A percentile compares a stretch with the other conserved stretches of the same genome.
These are phyloP conservation scores for Leuciscus waleckii DNA, from an alignment of 2,797 vertebrate species.

Conservation along the genomic window DNA sequence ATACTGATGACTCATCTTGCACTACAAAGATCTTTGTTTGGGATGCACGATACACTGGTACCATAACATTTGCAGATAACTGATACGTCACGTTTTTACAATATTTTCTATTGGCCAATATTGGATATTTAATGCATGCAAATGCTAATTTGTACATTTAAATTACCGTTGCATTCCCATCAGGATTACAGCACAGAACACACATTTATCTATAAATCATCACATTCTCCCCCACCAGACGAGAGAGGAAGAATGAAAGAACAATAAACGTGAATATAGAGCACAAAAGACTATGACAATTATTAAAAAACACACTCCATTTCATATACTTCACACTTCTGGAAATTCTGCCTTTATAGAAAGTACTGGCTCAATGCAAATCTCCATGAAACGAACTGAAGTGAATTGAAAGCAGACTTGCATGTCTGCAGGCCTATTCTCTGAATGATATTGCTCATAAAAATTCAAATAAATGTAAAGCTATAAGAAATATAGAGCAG, in stretches of 20 bases:
- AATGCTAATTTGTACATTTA: background rate
- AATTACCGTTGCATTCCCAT: background rate
- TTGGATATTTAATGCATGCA: background rate
- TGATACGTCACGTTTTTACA: background rate
- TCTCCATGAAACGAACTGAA: constrained; percentile 38
- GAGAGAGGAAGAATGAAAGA: background rate
- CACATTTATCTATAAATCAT: background rate
- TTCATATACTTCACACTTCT: constrained; percentile 10
- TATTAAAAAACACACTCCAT: constrained; percentile 10
- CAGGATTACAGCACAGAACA: background rate
- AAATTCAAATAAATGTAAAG: constrained; percentile 37
- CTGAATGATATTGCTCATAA: constrained; percentile 40
- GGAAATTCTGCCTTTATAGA: constrained; percentile 2
- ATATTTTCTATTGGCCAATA: background rate
- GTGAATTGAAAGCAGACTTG: constrained; percentile 7
- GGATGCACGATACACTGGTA: background rate
- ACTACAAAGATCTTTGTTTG: background rate
- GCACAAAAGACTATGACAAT: background rate
- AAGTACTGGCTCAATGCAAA: constrained; percentile 16
- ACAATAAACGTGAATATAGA: background rate
- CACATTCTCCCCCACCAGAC: background rate
- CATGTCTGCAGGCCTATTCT: constrained; percentile 13
- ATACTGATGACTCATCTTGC: background rate
- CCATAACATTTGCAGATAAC: background rate
- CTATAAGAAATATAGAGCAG: background rate